A percentile compares a stretch with the other conserved stretches of the same genome.
phyloP scores from a whole-genome alignment of 2,888 invertebrate genomes.

The Orchesellides sinensis region DNA sequence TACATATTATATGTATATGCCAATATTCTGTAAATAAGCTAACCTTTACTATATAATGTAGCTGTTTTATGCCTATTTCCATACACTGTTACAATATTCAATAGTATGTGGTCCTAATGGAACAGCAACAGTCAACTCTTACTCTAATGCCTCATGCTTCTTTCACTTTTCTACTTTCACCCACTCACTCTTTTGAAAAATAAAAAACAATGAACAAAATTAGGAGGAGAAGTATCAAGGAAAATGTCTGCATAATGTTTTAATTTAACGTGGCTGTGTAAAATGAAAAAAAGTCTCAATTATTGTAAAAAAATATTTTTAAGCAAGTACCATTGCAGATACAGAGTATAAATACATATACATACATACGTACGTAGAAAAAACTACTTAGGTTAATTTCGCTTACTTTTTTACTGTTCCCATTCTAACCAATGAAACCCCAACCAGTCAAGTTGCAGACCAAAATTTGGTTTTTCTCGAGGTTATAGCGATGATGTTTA shows the following conservation, averaged over 20 bases:
- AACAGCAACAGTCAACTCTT: slow-evolving; percentile 7
- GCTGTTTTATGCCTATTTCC: no score
- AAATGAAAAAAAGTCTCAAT: slow-evolving; percentile 28
- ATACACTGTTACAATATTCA: no score
- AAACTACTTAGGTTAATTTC: slow-evolving; percentile 7
- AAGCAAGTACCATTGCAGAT: slow-evolving; percentile 10
- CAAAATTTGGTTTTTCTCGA: slow-evolving; percentile 18
- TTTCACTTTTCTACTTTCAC: not conserved
- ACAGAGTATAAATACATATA: not conserved
- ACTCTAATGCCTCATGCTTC: not conserved
- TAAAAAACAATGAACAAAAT: not conserved
- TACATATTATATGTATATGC: no score
- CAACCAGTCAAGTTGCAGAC: slow-evolving; percentile 14
- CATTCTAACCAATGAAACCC: slow-evolving; percentile 14
- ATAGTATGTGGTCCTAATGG: not conserved
- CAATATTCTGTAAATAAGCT: slow-evolving; percentile 5
- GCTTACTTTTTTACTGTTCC: slow-evolving; percentile 5
- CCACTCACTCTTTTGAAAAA: not conserved
- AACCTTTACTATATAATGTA: no score
- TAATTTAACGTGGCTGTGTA: slow-evolving; percentile 25
- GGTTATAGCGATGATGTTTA: slow-evolving; percentile 35
- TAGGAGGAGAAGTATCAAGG: slow-evolving; percentile 12
- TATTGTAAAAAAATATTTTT: slow-evolving; percentile 20
- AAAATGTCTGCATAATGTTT: slow-evolving; percentile 49
- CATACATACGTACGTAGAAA: not conserved